These are phyloP conservation scores for Nomada flava DNA, from an alignment of 2,888 invertebrate species.

Conservation along the genomic window DNA sequence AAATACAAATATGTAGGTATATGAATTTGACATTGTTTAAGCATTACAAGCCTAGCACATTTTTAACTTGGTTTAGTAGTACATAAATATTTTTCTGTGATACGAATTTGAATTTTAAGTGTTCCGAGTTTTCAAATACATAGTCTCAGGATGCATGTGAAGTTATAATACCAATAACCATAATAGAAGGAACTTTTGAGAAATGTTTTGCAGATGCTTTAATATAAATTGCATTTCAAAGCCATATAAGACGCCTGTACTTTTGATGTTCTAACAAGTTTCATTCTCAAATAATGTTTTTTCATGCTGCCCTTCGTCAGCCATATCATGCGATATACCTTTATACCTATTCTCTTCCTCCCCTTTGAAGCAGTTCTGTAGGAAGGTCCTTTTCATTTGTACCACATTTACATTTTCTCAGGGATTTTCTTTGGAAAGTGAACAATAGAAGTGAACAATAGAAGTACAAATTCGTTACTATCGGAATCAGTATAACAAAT, in stretches of 20 bases:
- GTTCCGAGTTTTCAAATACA: too few species aligned
- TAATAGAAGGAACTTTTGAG: too few species aligned
- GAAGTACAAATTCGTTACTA: too few species aligned
- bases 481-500: too few species aligned
- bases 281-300: conserved; percentile 4
- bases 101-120: too few species aligned
- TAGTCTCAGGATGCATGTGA: neutral
- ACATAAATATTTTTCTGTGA: too few species aligned
- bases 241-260: neutral
- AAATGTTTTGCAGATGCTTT: neutral
- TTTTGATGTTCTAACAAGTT: neutral
- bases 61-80: too few species aligned
- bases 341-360: conserved; percentile 36
- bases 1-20: too few species aligned
- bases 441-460: conserved; percentile 26
- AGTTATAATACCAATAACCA: too few species aligned
- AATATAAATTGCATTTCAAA: neutral
- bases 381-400: conserved; percentile 35
- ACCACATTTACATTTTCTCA: conserved; percentile 38
- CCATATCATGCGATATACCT: conserved; percentile 22
- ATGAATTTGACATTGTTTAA: too few species aligned
- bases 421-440: conserved; percentile 22
- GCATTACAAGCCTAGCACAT: too few species aligned
- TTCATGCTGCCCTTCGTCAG: neutral
- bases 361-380: conserved; percentile 23